Evolutionary conservation across 1,140 invertebrate species (phyloP), one percentile per base, ranked within the genome.

Genomic region (Drosophila fuyamai): DNA sequence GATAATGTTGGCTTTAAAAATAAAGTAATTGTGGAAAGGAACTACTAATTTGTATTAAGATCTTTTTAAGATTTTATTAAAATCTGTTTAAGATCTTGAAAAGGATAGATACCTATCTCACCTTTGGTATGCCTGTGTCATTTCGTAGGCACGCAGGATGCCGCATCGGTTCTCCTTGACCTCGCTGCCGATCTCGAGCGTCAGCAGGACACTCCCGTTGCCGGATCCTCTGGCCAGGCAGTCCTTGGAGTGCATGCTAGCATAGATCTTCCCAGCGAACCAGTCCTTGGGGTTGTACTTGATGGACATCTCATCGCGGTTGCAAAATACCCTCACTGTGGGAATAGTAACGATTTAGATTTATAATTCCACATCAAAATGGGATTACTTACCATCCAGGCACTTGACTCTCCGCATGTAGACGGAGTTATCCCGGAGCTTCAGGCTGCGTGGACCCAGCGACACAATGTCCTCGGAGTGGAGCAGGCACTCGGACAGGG

Each of bases 261-360:
- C 94, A 75, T 95, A 95, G 76, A 95, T 82, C 27, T 94, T 93
- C 0, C 95, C 95, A 0, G 90, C 90, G 79, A 95, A 95, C 72
- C 92, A 82, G 6, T 93, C 93, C 54, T 94, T 94, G 0, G 95
- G 94, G 0, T 86, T 86, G 68, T 95, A 95, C 5, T 92, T 93
- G 43, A 95, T 93, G 14, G 93, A 84, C 93, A 95, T 93, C 27
- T 93, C 92, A 2, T 92, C 85, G 7, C 93, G 92, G 2, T 93
- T 93, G 81, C 95, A 95, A 12, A 93, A 93, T 1, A 95, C 94
- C 29, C 92, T 93, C 29, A 95, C 95, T 95, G 27, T 66, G 1
- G 3, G 5, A 0, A 40, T 10, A 12, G 0, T 16, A 58, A 13
- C 4, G 38, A 0, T 23, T 41, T 0, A 13, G 12, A 13, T 35